Conservation (phyloP, 2,113 vertebrate species). For the Irena cyanogastra region DNA sequence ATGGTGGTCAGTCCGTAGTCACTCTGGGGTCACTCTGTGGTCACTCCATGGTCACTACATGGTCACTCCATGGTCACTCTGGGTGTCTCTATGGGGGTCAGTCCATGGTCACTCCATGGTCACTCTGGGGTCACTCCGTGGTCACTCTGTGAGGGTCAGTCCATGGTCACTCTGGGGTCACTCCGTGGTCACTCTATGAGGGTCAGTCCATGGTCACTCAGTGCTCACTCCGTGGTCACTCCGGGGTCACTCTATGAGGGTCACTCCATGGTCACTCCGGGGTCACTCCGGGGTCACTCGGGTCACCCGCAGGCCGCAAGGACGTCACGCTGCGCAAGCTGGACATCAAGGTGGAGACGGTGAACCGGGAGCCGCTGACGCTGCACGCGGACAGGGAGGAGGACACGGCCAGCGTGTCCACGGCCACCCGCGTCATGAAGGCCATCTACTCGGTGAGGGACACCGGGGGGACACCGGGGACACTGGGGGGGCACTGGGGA, state of each 20-base stretch:
- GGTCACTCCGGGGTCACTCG: background rate
- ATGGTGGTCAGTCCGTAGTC: background rate
- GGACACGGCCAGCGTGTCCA: constrained; percentile 85
- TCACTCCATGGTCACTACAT: no score
- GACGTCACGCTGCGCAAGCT: constrained; percentile 91
- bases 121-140: background rate
- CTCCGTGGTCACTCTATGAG: background rate
- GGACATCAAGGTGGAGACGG: constrained; percentile 95
- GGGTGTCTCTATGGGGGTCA: no score
- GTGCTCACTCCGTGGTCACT: background rate
- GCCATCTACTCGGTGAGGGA: constrained; percentile 89
- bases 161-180: background rate
- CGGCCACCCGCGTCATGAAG: constrained; percentile 92
- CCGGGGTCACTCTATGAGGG: background rate
- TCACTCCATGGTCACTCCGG: background rate
- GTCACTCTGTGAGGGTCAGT: background rate
- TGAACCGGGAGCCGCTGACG: constrained; percentile 89
- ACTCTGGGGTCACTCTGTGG: background rate
- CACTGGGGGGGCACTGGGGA: no score
- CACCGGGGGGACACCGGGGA: background rate
- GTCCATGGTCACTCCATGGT: background rate
- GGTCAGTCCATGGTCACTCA: no score
- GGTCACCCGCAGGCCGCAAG: constrained; percentile 77
- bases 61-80: no score
- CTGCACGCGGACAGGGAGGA: constrained; percentile 81